Evolutionary conservation across 2,797 vertebrate genomes (phyloP), one percentile per base, ranked within the genome.

Genomic region (Martes flavigula): DNA sequence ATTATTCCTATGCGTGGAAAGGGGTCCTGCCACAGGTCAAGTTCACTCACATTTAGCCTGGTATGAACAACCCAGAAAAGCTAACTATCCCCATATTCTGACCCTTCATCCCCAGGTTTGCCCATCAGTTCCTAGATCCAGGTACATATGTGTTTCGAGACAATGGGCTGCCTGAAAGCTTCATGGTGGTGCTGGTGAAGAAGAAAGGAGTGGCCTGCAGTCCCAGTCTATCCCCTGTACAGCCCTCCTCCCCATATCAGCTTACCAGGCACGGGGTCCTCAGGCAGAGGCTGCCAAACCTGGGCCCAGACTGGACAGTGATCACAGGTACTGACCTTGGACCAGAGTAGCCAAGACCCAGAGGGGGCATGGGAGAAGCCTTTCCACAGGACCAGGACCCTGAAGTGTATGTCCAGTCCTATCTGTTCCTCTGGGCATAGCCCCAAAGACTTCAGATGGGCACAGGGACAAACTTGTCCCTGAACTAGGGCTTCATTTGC

Each of bases 141-240:
- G 99, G 99, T 38, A 99, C 99, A 0, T 99, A 99, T 0, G 99
- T 99, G 66, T 99, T 99, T 98, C 98, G 98, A 95, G 99, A 99
- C 97, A 99, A 98, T 0, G 98, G 98, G 0, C 35, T 99, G 23
- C 98, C 99, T 3, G 99, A 99, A 17, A 98, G 97, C 98, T 99
- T 99, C 25, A 72, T 99, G 6, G 98, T 99, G 11, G 99, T 99
- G 96, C 99, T 99, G 92, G 99, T 99, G 90, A 99, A 98, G 14
- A 96, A 99, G 75, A 98, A 98, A 2, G 99, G 98, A 6, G 97
- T 98, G 8, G 97, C 98, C 91, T 99, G 99, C 48, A 98, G 99
- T 70, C 98, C 98, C 0, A 95, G 97, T 38, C 82, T 85, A 2
- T 97, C 98, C 3, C 96, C 97, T 10, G 98, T 99, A 96, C 99